A percentile compares a stretch with the other conserved stretches of the same genome.
These are phyloP conservation scores for Urocolius indicus DNA, from an alignment of 2,113 vertebrate genomes.

Conservation along the genomic window DNA sequence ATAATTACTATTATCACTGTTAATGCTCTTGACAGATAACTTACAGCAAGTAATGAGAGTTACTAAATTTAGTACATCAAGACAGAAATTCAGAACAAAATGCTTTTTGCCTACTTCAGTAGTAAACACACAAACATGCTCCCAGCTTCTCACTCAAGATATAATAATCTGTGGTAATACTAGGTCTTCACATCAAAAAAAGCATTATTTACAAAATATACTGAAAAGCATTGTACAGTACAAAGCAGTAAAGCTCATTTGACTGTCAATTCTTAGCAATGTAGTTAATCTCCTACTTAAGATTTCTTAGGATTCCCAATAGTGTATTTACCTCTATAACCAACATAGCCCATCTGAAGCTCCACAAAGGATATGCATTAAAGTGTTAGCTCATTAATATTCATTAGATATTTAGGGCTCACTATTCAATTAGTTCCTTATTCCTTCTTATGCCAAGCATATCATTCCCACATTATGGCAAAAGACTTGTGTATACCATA, in stretches of 20 bases:
- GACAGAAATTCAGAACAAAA: neutral
- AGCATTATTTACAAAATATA: neutral
- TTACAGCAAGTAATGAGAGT: neutral
- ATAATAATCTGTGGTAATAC: neutral
- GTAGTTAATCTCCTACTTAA: neutral
- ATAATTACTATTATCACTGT: neutral
- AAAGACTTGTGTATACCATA: neutral
- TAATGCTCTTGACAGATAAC: neutral
- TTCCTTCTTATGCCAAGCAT: conserved; percentile 62
- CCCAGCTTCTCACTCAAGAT: neutral
- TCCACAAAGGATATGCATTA: neutral
- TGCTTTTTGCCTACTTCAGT: neutral
- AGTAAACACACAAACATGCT: neutral
- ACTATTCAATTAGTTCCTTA: conserved; percentile 11
- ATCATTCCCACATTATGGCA: conserved; percentile 26
- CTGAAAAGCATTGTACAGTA: neutral
- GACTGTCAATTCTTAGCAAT: neutral
- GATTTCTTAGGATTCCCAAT: neutral
- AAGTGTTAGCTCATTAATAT: conserved; percentile 19
- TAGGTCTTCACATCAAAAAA: neutral
- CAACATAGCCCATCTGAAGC: neutral
- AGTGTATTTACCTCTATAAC: neutral
- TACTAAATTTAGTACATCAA: neutral
- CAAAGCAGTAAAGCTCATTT: neutral
- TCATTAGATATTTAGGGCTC: conserved; percentile 3